These are phyloP conservation scores for Mesorhabditis sp. DNA, from an alignment of 2,888 invertebrate genomes.

Conservation along the genomic window DNA sequence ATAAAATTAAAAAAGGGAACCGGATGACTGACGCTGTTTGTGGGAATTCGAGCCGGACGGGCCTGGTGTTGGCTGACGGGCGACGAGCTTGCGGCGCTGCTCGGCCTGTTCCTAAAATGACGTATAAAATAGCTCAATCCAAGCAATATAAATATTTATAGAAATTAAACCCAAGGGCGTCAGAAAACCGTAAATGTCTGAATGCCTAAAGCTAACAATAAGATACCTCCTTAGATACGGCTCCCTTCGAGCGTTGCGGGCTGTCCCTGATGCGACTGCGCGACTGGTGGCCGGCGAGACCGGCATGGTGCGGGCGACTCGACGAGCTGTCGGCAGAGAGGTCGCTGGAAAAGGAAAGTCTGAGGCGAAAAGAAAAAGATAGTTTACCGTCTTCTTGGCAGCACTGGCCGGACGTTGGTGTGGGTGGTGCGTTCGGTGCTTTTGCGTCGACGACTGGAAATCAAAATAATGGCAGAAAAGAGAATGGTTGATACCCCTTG, in stretches of 20 bases:
- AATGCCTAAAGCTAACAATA: too few relatives aligned
- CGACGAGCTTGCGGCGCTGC: not conserved
- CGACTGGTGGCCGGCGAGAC: conserved; percentile 1
- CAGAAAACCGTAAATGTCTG: too few relatives aligned
- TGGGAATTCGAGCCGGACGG: not conserved
- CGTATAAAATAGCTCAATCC: not conserved
- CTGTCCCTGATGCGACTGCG: not conserved
- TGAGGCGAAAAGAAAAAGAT: not conserved
- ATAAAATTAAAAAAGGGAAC: too few relatives aligned
- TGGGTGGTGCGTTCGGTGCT: not conserved
- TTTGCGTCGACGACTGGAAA: not conserved
- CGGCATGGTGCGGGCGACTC: not conserved
- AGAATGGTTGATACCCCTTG: not conserved
- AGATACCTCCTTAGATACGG: too few relatives aligned
- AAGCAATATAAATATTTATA: too few relatives aligned
- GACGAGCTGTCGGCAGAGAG: conserved; percentile 3
- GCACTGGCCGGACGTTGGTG: not conserved
- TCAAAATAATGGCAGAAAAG: not conserved
- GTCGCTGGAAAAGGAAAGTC: not conserved
- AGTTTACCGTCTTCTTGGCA: not conserved
- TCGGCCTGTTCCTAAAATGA: not conserved
- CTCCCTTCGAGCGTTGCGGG: not conserved
- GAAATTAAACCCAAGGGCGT: too few relatives aligned
- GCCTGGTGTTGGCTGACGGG: conserved; percentile 5
- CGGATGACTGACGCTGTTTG: not conserved